phyloP scores from a whole-genome alignment of 2,888 invertebrate genomes.

The Stenchaetothrips biformis region DNA sequence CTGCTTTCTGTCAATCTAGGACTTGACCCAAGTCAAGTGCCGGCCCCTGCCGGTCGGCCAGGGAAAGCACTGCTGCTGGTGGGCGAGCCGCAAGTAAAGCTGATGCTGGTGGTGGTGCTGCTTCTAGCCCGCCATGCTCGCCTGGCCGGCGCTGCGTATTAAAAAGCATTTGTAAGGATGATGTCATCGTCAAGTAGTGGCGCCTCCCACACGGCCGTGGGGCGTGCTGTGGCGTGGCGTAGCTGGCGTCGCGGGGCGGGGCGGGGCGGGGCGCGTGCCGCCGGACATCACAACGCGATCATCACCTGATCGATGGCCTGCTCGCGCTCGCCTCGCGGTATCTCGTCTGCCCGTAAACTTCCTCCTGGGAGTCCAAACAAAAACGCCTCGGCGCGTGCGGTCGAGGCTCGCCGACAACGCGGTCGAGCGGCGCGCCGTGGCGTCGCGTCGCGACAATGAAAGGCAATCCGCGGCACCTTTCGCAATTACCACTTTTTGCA shows the following conservation, averaged over 20 bases:
- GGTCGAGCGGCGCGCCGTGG: too few relatives aligned
- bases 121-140: neutral
- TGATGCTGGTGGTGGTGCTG: neutral
- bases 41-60: neutral
- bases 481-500: neutral
- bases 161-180: constrained; percentile 16
- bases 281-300: neutral
- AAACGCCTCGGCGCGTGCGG: too few relatives aligned
- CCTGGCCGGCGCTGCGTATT: neutral
- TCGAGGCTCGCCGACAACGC: too few relatives aligned
- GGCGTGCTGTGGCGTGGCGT: too few relatives aligned
- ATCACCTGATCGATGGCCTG: neutral
- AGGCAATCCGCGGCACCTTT: too few relatives aligned
- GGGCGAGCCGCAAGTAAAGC: neutral
- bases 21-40: neutral
- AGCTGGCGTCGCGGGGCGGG: neutral
- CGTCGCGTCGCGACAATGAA: too few relatives aligned
- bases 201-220: constrained; percentile 13
- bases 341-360: too few relatives aligned
- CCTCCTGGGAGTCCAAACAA: too few relatives aligned
- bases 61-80: neutral
- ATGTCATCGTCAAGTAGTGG: constrained; percentile 14
- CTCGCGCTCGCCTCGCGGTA: too few relatives aligned
- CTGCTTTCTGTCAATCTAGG: neutral
- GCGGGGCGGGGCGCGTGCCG: neutral